Evolutionary conservation across 2,888 invertebrate genomes (phyloP), one percentile per base, ranked within the genome.

Genomic region (Spialia ferax): DNA sequence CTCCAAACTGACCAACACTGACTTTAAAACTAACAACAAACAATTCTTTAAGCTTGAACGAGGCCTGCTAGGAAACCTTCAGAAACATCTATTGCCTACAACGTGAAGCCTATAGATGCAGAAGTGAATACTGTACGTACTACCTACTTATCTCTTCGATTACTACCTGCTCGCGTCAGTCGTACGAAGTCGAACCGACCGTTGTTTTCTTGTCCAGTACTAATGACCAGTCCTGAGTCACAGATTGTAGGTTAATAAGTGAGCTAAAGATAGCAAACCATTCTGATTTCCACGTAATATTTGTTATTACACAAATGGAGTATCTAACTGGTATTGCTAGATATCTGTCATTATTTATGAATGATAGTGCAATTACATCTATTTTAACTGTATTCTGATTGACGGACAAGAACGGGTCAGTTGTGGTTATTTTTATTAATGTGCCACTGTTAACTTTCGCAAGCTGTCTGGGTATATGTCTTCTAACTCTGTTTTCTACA

Each of bases 281-380:
- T 50, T 64, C 64, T 64, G 64, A 65, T 65, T 65, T 65, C 65
- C 52, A 59, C 57, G 65, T 65, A 65, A 65, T 65, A 57, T 65
- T 65, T 65, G 65, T 65, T 65, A 65, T 65, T 65, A 65, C 50
- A 59, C 48, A 65, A 65, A 65, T 59, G 57, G 50, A 50, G 23
- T 65, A 65, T 65, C 64, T 50, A 38, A 65, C 64, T 65, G 64
- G 57, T 59, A 65, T 65, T 18, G 64, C 64, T 57, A 52, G 64
- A 48, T 59, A 57, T 59, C 57, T 38, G 32, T 65, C 57, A 65
- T 65, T 65, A 65, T 59, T 45, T 65, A 65, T 65, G 64, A 65
- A 57, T 65, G 64, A 65, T 65, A 65, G 57, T 35, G 32, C 64
- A 65, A 59, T 65, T 65, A 65, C 50, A 56, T 59, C 35, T 50